Evolutionary conservation across 2,888 invertebrate species (phyloP).

Genomic region (Willowsia nigromaculata): DNA sequence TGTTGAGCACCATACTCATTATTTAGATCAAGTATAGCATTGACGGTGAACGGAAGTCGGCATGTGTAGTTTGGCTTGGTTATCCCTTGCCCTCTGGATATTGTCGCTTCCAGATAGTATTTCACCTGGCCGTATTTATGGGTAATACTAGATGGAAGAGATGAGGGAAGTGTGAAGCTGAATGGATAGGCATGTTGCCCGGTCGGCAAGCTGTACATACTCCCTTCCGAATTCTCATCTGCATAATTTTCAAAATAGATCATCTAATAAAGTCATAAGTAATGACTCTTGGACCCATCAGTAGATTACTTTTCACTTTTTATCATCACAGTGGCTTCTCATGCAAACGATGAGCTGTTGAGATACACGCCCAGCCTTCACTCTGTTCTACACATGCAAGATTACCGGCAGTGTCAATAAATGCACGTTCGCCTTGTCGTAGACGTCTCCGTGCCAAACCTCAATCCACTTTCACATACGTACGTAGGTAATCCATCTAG

Average conservation of each 20-base stretch:
- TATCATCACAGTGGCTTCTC: slow-evolving; percentile 36
- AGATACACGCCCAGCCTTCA: slow-evolving; percentile 11
- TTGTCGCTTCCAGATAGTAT: slow-evolving; percentile 65
- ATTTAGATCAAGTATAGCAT: slow-evolving; percentile 73
- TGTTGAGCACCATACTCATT: slow-evolving; percentile 60
- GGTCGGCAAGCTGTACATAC: slow-evolving; percentile 21
- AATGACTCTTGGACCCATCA: background rate
- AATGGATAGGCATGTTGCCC: slow-evolving; percentile 67
- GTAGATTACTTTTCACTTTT: slow-evolving; percentile 21
- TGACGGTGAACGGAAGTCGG: slow-evolving; percentile 68
- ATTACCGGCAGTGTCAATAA: background rate
- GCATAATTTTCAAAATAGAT: slow-evolving; percentile 3
- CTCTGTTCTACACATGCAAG: background rate
- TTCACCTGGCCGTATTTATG: slow-evolving; percentile 70
- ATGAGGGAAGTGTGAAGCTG: slow-evolving; percentile 60
- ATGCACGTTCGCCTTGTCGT: background rate
- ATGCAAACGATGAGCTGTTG: slow-evolving; percentile 10
- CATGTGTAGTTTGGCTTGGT: slow-evolving; percentile 66
- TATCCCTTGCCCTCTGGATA: slow-evolving; percentile 50
- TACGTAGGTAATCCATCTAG: background rate
- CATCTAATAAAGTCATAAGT: slow-evolving; percentile 25
- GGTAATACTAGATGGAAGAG: slow-evolving; percentile 65
- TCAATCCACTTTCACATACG: background rate
- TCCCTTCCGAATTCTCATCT: slow-evolving; percentile 53
- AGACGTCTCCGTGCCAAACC: background rate